phyloP scores from a whole-genome alignment of 2,113 vertebrate species.

The Alectura lathami region DNA sequence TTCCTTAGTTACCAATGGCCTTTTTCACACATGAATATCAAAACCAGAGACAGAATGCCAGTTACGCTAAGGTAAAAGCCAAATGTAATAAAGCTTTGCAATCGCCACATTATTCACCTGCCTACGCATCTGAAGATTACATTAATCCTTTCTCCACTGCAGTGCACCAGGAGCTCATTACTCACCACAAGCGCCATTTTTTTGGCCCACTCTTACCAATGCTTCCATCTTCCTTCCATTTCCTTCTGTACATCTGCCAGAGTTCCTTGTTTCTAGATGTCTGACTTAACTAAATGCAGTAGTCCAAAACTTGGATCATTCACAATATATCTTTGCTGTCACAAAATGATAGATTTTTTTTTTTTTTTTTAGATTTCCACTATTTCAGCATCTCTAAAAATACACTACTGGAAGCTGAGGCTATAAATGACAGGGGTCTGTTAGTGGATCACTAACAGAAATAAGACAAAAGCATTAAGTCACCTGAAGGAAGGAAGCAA shows the following conservation, averaged over 20 bases:
- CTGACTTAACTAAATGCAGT: neutral
- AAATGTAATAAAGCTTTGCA: neutral
- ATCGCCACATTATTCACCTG: neutral
- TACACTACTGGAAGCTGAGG: rapidly evolving
- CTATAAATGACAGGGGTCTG: neutral
- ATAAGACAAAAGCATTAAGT: neutral
- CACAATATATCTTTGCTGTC: neutral
- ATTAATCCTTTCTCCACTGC: neutral
- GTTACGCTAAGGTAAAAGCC: neutral
- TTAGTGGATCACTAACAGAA: neutral
- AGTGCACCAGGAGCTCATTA: neutral
- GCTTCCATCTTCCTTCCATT: neutral
- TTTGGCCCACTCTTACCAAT: neutral
- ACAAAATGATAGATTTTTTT: neutral
- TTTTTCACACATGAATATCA: neutral
- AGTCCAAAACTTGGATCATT: neutral
- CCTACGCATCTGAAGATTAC: neutral
- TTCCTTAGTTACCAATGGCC: neutral
- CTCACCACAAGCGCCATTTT: neutral
- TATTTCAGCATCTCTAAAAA: neutral
- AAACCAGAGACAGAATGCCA: neutral
- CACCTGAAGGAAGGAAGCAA: slow-evolving; percentile 1
- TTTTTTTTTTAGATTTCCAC: neutral
- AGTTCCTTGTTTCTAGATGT: neutral
- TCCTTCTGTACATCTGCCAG: neutral